Percentiles rank a stretch among this genome's conserved stretches.
Evolutionary conservation across 2,888 invertebrate species (phyloP).

Genomic region (Campoletis raptor): DNA sequence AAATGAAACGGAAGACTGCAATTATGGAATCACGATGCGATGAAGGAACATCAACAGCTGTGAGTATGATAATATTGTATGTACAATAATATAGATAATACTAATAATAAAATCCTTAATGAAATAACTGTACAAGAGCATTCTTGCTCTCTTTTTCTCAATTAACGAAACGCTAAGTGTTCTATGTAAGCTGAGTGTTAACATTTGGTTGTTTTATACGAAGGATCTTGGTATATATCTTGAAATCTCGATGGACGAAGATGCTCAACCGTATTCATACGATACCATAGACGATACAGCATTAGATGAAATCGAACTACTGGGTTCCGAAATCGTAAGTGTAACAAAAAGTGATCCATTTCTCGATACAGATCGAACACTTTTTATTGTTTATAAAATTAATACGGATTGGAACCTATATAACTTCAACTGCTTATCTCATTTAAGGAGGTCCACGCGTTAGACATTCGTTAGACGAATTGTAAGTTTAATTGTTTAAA

Average conservation of each 20-base stretch:
- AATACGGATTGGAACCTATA: background rate
- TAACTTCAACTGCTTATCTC: background rate
- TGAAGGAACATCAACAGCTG: background rate
- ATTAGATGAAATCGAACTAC: conserved; percentile 4
- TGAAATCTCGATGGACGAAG: conserved; percentile 3
- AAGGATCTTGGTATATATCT: conserved; percentile 12
- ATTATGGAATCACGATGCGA: conserved; percentile 6
- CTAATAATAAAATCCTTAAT: background rate
- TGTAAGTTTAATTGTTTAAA: too few relatives aligned
- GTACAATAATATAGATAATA: too few relatives aligned
- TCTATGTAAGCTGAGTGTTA: background rate
- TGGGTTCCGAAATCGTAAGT: conserved; percentile 7
- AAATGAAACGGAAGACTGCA: background rate
- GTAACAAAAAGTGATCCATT: conserved; percentile 13
- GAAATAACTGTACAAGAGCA: conserved; percentile 7
- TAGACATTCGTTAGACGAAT: too few relatives aligned
- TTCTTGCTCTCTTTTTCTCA: conserved; percentile 11
- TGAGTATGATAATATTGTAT: conserved; percentile 3
- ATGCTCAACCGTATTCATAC: conserved; percentile 4
- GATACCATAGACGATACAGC: too few relatives aligned
- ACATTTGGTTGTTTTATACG: conserved; percentile 13
- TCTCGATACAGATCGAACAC: background rate
- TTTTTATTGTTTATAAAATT: background rate
- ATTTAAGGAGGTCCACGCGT: background rate
- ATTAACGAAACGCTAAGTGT: conserved; percentile 14